Conservation (phyloP, 2,113 vertebrate species). For the Thunnus thynnus region DNA sequence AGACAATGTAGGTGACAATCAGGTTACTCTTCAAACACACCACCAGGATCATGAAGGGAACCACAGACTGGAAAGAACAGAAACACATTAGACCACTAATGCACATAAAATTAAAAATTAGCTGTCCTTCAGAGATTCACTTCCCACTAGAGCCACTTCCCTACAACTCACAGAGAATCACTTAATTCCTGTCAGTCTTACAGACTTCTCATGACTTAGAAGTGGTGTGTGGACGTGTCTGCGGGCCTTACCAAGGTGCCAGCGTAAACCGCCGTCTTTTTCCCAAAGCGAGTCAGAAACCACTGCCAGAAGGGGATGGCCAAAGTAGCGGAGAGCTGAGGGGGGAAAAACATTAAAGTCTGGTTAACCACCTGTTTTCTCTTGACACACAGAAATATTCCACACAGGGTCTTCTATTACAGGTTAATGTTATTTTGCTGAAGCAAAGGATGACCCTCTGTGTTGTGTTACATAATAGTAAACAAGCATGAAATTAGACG, state of each 20-base stretch:
- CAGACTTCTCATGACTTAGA: background rate
- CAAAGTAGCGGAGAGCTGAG: conserved; percentile 92
- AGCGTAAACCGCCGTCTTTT: conserved; percentile 92
- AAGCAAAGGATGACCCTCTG: background rate
- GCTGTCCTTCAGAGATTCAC: background rate
- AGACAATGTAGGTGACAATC: conserved; percentile 89
- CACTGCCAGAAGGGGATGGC: conserved; percentile 97
- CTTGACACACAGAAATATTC: background rate
- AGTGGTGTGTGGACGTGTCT: background rate
- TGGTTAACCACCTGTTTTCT: conserved; percentile 38
- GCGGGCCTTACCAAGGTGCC: conserved; percentile 90
- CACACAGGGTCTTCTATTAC: background rate
- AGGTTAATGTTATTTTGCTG: background rate
- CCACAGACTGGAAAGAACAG: conserved; percentile 85
- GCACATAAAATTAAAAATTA: background rate
- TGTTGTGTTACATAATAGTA: background rate
- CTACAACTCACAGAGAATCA: background rate
- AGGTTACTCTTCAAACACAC: conserved; percentile 89
- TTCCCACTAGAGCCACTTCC: background rate
- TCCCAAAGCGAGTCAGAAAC: conserved; percentile 96
- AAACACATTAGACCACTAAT: conserved; percentile 8
- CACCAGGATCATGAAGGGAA: conserved; percentile 93
- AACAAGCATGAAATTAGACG: background rate
- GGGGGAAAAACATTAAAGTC: background rate
- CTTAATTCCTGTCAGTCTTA: conserved; percentile 5